A percentile compares a stretch with the other conserved stretches of the same genome.
phyloP scores from a whole-genome alignment of 2,797 vertebrate genomes.

The Dendrocincla fuliginosa region DNA sequence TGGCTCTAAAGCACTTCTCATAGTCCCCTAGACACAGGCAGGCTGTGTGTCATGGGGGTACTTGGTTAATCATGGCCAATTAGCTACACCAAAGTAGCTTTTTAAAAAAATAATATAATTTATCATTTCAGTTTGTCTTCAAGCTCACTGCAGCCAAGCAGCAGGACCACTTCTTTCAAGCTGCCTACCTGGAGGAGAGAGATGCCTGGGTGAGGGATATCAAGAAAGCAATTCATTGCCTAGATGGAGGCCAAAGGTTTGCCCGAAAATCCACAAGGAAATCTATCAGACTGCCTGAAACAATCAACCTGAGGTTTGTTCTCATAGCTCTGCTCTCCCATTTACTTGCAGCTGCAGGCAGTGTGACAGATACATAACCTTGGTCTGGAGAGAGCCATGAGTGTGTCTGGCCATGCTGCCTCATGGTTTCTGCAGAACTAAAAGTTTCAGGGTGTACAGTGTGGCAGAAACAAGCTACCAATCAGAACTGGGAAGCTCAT shows the following conservation, averaged over 20 bases:
- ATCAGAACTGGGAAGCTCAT: neutral
- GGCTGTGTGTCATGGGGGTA: neutral
- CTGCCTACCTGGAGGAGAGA: conserved; percentile 89
- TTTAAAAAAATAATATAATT: neutral
- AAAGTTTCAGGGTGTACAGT: neutral
- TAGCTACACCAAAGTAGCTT: neutral
- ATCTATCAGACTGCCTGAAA: conserved; percentile 90
- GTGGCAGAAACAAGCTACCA: neutral
- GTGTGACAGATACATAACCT: neutral
- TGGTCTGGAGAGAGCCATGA: neutral
- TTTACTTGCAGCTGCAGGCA: neutral
- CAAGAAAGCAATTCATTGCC: conserved; percentile 83
- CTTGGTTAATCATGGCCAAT: neutral
- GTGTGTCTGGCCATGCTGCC: neutral
- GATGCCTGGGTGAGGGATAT: conserved; percentile 93
- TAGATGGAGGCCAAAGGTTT: conserved; percentile 89
- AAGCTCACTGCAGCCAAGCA: conserved; percentile 88
- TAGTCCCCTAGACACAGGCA: neutral
- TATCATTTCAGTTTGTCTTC: conserved; percentile 87
- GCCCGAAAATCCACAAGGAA: conserved; percentile 91
- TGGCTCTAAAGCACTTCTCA: neutral
- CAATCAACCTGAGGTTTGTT: conserved; percentile 87
- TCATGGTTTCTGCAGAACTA: neutral
- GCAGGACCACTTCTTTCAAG: conserved; percentile 96
- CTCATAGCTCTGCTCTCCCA: neutral